Conservation (phyloP, 2,888 invertebrate genomes). For the Cephus runcator region DNA sequence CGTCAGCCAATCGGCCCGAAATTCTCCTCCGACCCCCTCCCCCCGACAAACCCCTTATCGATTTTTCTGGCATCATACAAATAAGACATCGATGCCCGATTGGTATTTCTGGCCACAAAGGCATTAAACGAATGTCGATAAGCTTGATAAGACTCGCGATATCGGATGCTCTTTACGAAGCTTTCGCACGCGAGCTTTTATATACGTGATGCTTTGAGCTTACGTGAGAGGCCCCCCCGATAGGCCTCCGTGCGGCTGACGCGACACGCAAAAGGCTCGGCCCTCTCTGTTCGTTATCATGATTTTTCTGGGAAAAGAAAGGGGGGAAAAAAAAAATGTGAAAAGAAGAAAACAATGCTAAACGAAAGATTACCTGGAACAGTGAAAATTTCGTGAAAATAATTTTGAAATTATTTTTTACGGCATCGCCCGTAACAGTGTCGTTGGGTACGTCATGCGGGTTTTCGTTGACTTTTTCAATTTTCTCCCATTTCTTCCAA, state of each 20-base stretch:
- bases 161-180: conserved; percentile 42
- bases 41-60: background rate
- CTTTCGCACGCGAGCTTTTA: conserved; percentile 44
- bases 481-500: background rate
- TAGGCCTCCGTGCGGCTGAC: background rate
- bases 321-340: background rate
- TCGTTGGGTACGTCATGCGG: too few relatives aligned
- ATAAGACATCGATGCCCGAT: conserved; percentile 8
- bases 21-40: background rate
- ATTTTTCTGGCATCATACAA: background rate
- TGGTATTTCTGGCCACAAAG: conserved; percentile 12
- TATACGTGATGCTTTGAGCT: conserved; percentile 11
- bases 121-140: conserved; percentile 46
- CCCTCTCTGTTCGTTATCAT: background rate
- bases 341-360: background rate
- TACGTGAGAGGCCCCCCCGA: conserved; percentile 26
- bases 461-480: background rate
- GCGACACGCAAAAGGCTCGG: background rate
- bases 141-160: conserved; percentile 42
- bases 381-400: background rate
- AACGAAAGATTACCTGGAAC: background rate
- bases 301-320: background rate
- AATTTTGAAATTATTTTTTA: background rate
- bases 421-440: too few relatives aligned
- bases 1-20: background rate